Percentiles rank a stretch among this genome's conserved stretches.
These are phyloP conservation scores for Stictonetta naevosa DNA, from an alignment of 2,113 vertebrate species.

Conservation along the genomic window DNA sequence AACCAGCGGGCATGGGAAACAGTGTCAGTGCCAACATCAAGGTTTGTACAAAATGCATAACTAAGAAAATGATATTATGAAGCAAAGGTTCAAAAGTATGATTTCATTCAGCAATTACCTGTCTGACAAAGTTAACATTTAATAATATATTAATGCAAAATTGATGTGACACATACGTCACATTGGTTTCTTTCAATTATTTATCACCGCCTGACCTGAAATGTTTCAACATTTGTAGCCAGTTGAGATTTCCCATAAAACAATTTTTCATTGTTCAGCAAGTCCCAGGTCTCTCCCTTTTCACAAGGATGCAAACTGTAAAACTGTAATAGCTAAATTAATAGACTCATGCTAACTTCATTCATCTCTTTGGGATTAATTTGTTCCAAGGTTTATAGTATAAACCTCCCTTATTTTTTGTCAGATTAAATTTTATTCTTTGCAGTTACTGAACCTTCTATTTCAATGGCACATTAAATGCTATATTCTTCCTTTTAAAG, in stretches of 20 bases:
- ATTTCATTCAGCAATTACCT: constrained; percentile 43
- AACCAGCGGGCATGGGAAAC: background rate
- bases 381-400: background rate
- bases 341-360: background rate
- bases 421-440: background rate
- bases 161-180: constrained; percentile 14
- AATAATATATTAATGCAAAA: constrained; percentile 37
- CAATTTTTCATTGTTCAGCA: background rate
- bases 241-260: constrained; percentile 25
- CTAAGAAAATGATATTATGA: background rate
- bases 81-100: constrained; percentile 1
- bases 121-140: constrained; percentile 35
- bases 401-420: constrained; percentile 9
- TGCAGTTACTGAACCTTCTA: background rate
- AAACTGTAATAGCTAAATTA: background rate
- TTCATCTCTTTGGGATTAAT: constrained; percentile 6
- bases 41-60: background rate
- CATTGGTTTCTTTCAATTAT: constrained; percentile 19
- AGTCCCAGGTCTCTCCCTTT: background rate
- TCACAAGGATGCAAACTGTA: background rate
- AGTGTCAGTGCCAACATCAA: background rate
- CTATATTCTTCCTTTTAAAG: background rate
- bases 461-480: background rate
- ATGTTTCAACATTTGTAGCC: background rate
- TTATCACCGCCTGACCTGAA: constrained; percentile 14